These are phyloP conservation scores for Brachionus calyciflorus DNA, from an alignment of 1,140 invertebrate species.

Conservation along the genomic window DNA sequence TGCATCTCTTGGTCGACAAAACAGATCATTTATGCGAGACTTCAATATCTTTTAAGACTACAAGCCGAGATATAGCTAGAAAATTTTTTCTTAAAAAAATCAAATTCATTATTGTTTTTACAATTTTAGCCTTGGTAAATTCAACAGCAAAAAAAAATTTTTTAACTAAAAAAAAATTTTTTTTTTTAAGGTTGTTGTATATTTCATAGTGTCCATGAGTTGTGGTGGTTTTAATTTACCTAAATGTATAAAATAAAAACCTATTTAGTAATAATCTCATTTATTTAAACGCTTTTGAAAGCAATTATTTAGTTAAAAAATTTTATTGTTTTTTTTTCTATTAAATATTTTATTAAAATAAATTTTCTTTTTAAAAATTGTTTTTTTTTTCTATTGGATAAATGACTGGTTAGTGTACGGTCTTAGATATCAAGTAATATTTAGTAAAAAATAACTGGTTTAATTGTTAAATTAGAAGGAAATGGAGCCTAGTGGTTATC, in stretches of 20 bases:
- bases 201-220: too few relatives aligned
- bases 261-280: too few relatives aligned
- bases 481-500: conserved; percentile 8
- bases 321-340: too few relatives aligned
- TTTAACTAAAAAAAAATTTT: background rate
- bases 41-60: conserved; percentile 8
- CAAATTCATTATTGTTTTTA: background rate
- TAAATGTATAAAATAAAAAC: too few relatives aligned
- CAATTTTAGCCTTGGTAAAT: background rate
- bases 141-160: background rate
- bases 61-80: background rate
- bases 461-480: background rate
- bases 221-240: too few relatives aligned
- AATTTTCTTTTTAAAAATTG: too few relatives aligned
- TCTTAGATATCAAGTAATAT: too few relatives aligned
- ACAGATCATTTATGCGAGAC: conserved; percentile 26
- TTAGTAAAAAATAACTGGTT: background rate
- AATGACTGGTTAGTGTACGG: too few relatives aligned
- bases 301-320: too few relatives aligned
- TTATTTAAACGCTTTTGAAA: too few relatives aligned
- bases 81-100: conserved; percentile 26
- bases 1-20: conserved; percentile 36
- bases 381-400: too few relatives aligned
- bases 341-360: too few relatives aligned
- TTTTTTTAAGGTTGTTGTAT: background rate